A percentile compares a stretch with the other conserved stretches of the same genome.
Conservation (phyloP, 92 coral and sea anemone genomes). For the Phenganax subtilis region DNA sequence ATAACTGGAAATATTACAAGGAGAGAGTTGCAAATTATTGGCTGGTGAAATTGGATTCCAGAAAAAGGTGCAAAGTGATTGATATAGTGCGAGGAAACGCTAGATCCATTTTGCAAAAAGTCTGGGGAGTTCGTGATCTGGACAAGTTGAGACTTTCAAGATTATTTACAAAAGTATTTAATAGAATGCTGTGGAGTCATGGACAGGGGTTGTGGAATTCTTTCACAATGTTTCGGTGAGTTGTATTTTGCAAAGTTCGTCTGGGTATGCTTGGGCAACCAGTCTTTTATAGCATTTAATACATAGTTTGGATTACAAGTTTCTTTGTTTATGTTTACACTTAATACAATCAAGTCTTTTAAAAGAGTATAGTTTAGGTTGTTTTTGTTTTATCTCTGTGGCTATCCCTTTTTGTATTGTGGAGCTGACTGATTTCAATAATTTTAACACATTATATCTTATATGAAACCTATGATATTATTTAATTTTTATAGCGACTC, state of each 20-base stretch:
- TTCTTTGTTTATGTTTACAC: not conserved
- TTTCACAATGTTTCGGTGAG: slow-evolving; percentile 84
- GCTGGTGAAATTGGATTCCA: slow-evolving; percentile 93
- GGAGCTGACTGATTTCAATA: no score
- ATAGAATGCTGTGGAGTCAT: slow-evolving; percentile 91
- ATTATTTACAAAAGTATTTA: slow-evolving; percentile 76
- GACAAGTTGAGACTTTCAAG: slow-evolving; percentile 82
- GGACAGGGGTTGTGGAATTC: slow-evolving; percentile 99
- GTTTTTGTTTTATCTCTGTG: no score
- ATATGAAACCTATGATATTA: not conserved
- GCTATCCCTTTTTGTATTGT: no score
- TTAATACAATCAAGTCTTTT: no score
- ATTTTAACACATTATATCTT: no score
- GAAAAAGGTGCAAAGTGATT: slow-evolving; percentile 84
- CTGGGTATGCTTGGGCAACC: not conserved
- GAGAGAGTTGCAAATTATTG: slow-evolving; percentile 95
- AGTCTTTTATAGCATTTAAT: not conserved
- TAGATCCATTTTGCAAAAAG: slow-evolving; percentile 84
- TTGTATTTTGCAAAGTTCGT: not conserved
- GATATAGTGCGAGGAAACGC: slow-evolving; percentile 84
- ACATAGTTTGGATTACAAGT: not conserved
- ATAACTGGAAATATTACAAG: slow-evolving; percentile 95
- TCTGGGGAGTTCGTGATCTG: slow-evolving; percentile 89
- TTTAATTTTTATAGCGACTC: slow-evolving; percentile 58
- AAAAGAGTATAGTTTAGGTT: no score